Evolutionary conservation across 2,113 vertebrate species (phyloP), one percentile per base, ranked within the genome.

Genomic region (Acrocephalus arundinaceus): DNA sequence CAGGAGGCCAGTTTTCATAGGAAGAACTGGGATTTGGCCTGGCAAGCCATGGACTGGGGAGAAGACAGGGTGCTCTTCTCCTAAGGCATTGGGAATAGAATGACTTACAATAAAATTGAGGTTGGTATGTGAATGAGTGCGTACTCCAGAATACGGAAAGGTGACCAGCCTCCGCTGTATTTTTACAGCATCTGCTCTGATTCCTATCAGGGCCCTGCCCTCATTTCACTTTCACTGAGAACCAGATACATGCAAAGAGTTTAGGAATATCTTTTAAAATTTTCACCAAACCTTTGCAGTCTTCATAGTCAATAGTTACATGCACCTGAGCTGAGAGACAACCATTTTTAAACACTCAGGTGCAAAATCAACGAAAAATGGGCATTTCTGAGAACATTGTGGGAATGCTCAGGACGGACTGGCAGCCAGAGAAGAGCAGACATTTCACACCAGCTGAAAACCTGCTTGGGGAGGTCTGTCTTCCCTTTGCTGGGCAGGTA

Each of bases 331-430:
- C 23, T 51, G 35, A 76, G 1, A 1, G 23, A 21, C 20, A 37
- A 39, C 13, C 18, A 65, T 49, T 85, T 73, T 49, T 30, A 81
- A 51, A 18, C 37, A 51, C 31, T 33, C 3, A 33, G 8, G 10
- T 7, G 33, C 20, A 66, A 81, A 73, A 67, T 19, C 0, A 0
- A 58, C 45, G 1, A 2, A 33, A 37, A 51, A 28, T 6, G 6
- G 45, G 23, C 61, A 45, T 54, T 89, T 75, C 46, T 82, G n/a
- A 61, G 61, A 75, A 54, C 13, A 30, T 0, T 45, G 13, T 59
- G 62, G n/a, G 17, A 67, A 48, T 46, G 33, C 16, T 46, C n/a
- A 75, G 39, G 23, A 59, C 15, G 15, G 33, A 46, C 19, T 46
- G 28, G 70, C 28, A 61, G 19, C 33, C 70, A 74, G 45, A 31